Percentiles rank a stretch among this genome's conserved stretches.
Conservation (phyloP, 2,888 invertebrate species). For the Meghimatium bilineatum region DNA sequence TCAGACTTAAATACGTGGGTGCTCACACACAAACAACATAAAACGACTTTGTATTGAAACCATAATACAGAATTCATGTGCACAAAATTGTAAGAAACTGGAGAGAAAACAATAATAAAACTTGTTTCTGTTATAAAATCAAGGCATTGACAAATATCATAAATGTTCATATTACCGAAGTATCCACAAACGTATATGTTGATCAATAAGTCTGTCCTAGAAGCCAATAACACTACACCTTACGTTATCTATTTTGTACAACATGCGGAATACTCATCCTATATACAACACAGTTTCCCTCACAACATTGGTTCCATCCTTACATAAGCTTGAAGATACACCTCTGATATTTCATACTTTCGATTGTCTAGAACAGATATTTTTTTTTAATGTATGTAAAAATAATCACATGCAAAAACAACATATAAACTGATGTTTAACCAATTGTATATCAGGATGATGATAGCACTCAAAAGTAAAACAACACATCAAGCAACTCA, state of each 20-base stretch:
- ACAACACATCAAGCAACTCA: too few species aligned
- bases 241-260: neutral
- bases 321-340: neutral
- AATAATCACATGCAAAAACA: constrained; percentile 22
- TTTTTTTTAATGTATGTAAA: neutral
- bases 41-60: too few species aligned
- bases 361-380: neutral
- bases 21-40: too few species aligned
- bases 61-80: too few species aligned
- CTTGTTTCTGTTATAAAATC: neutral
- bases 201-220: neutral
- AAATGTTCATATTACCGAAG: neutral
- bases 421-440: neutral
- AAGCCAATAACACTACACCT: neutral
- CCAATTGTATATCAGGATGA: neutral
- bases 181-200: neutral
- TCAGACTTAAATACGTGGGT: too few species aligned
- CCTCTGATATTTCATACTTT: neutral
- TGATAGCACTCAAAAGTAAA: neutral
- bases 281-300: neutral
- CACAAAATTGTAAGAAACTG: too few species aligned
- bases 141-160: constrained; percentile 13
- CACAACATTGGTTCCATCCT: too few species aligned
- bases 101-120: too few species aligned
- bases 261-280: neutral